Base-by-base conservation (phyloP, 1,140 invertebrate species). In the Dendrolimus punctatus region DNA sequence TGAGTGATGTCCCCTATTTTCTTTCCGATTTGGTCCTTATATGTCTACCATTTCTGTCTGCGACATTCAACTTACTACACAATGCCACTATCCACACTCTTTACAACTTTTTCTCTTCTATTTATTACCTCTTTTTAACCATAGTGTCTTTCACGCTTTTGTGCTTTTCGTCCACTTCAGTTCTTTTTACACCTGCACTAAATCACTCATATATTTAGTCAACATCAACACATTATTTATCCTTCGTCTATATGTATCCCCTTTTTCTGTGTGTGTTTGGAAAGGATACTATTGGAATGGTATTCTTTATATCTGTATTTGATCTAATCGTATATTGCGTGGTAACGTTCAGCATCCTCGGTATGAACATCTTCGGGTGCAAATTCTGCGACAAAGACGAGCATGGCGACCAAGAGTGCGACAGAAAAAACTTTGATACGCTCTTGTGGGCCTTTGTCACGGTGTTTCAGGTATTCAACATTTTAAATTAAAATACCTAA, bases 321-420 rank as follows among this genome's bases (percentile, higher is more conserved):
- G 23, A 74, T 83, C 80, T 83, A 84, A 86, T 84, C 69, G 80
- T 70, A 80, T 83, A 73, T 86, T 85, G 78, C 83, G 83, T 86
- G 76, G 60, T 81, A 84, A 86, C 91, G 93, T 94, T 90, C 95
- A 98, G 97, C 95, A 99, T 99, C 91, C 95, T 99, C 86, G 97
- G 97, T 90, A 99, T 99, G 98, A 98, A 98, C 93, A 93, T 99
- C 90, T 99, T 99, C 92, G 98, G 98, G 91, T 99, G 98, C 93
- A 99, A 98, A 94, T 99, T 99, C 94, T 99, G 96, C 93, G 92
- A 94, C 89, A 93, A 93, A 89, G 91, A 91, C 80, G 81, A 87
- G 66, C 82, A 85, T 60, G 85, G 88, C 78, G 91, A 91, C 77
- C 88, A 89, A 83, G 89, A 90, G 73, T 93, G 92, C 87, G 94